phyloP scores from a whole-genome alignment of 2,888 invertebrate species.

The Carpatolechia fugitivella region DNA sequence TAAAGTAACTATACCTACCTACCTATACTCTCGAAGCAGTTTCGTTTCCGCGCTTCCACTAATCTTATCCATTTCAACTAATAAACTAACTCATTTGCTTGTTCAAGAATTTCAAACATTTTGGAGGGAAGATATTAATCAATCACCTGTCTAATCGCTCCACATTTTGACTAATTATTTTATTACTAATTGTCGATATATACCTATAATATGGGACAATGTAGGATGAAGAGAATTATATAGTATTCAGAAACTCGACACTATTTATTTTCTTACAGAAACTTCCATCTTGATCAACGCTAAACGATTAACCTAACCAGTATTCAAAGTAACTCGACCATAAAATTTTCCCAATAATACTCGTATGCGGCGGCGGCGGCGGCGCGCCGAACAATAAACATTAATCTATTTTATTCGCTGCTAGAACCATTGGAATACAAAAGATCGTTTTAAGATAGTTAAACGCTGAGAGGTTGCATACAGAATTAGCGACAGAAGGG shows the following conservation, averaged over 20 bases:
- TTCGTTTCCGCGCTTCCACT: not conserved
- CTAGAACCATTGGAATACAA: not conserved
- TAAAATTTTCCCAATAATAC: not conserved
- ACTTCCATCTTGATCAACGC: not conserved
- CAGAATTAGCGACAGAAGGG: too few relatives aligned
- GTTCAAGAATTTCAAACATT: not conserved
- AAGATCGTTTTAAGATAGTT: not conserved
- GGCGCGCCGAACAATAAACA: not conserved
- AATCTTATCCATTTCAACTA: not conserved
- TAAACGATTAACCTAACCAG: not conserved
- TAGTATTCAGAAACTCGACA: too few relatives aligned
- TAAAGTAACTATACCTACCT: too few relatives aligned
- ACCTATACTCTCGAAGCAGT: too few relatives aligned
- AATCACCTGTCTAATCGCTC: not conserved
- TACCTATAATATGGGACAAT: too few relatives aligned
- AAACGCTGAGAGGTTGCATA: not conserved
- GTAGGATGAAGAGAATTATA: too few relatives aligned
- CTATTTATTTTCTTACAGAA: too few relatives aligned
- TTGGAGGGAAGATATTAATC: not conserved
- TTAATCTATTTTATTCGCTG: not conserved
- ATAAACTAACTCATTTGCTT: constrained; percentile 1
- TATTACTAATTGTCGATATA: too few relatives aligned
- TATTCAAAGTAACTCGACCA: not conserved
- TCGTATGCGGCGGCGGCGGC: too few relatives aligned
- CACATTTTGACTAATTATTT: not conserved